Evolutionary conservation across 1,140 invertebrate species (phyloP).

Genomic region (Platyura marginata): DNA sequence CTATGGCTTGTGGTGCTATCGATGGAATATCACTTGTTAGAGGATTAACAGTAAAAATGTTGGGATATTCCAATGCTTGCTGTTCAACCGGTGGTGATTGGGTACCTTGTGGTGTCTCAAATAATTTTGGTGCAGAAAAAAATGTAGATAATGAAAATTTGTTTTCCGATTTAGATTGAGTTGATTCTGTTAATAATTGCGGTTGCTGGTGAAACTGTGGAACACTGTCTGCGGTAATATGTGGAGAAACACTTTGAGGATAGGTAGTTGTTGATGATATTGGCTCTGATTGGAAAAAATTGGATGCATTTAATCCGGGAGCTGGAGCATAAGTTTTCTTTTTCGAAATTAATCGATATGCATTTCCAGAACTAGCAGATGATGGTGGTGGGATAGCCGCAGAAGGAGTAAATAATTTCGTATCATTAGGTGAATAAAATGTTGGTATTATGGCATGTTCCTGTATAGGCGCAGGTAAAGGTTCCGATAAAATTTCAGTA

Average conservation of each 20-base stretch:
- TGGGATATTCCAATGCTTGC: too few species aligned
- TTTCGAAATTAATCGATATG: constrained; percentile 29
- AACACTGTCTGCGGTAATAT: background rate
- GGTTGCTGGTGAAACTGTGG: background rate
- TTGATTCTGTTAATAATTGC: too few species aligned
- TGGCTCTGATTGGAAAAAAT: constrained; percentile 2
- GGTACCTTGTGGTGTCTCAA: too few species aligned
- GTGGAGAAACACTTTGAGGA: background rate
- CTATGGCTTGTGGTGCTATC: background rate
- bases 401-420: background rate
- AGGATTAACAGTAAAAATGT: background rate
- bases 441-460: constrained; percentile 11
- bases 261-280: background rate
- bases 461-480: background rate
- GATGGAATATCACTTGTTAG: background rate
- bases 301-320: constrained; percentile 27
- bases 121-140: background rate
- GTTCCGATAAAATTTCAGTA: background rate
- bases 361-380: constrained; percentile 19
- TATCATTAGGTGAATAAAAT: constrained; percentile 19
- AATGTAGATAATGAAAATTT: background rate
- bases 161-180: background rate
- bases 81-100: too few species aligned
- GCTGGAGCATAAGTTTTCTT: constrained; percentile 37
- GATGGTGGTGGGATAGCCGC: constrained; percentile 8